Conservation (phyloP, 1,140 invertebrate genomes). For the Triops cancriformis region DNA sequence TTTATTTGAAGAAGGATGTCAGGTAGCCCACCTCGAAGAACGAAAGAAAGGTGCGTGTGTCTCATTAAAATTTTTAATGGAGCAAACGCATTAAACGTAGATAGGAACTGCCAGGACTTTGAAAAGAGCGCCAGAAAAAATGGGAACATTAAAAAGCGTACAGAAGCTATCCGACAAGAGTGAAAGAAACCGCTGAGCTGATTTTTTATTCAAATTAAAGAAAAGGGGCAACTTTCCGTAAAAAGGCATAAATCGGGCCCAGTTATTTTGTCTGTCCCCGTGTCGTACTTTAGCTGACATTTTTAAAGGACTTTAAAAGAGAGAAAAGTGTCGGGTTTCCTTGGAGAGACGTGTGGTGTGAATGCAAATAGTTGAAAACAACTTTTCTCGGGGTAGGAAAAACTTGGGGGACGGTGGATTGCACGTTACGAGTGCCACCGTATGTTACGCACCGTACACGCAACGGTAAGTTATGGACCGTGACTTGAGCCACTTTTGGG, state of each 20-base stretch:
- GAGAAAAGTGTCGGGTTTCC: neutral
- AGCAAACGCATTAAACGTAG: neutral
- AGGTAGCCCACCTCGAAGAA: neutral
- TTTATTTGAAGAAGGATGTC: too few relatives aligned
- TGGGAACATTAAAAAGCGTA: neutral
- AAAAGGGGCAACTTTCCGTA: too few relatives aligned
- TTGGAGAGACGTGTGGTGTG: neutral
- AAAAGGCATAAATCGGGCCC: too few relatives aligned
- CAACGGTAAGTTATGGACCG: too few relatives aligned
- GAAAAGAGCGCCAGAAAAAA: neutral
- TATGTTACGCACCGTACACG: too few relatives aligned
- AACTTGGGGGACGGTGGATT: too few relatives aligned
- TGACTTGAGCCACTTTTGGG: too few relatives aligned
- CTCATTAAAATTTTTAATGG: neutral
- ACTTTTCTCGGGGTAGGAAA: neutral
- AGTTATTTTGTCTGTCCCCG: too few relatives aligned
- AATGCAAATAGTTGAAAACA: neutral
- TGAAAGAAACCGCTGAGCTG: too few relatives aligned
- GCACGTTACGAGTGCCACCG: too few relatives aligned
- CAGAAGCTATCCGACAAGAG: neutral
- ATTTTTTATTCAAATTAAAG: too few relatives aligned
- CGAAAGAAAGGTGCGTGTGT: neutral
- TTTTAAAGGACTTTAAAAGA: neutral
- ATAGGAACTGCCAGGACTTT: neutral
- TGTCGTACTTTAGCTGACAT: neutral